Evolutionary conservation across 37 sponge, comb jelly and placozoan species (phyloP), one percentile per base, ranked within the genome.

Genomic region (Oopsacas minuta): DNA sequence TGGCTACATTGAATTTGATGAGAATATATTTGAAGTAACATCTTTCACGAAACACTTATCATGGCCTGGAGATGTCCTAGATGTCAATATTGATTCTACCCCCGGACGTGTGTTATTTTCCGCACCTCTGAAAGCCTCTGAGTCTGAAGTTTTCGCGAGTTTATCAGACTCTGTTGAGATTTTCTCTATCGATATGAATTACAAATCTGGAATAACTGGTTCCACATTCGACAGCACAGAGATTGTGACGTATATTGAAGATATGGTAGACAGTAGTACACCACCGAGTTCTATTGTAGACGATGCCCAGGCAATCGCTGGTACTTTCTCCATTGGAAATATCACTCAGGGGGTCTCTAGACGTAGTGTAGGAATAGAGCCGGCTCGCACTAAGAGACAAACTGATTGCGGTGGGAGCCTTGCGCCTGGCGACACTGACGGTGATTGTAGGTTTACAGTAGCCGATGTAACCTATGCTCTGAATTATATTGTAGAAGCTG

Each of bases 381-480:
- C 15, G 8, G 15, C 15, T 42, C 49, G 49, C 49, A 15, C 8
- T 15, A 42, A 42, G 15, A 42, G 49, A 42, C 49, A 42, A 42
- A 12, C 35, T 86, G 88, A 32, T 51, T 87, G 25, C 37, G 46
- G 30, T 12, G 37, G 39, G 17, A 36, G 86, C 7, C 3, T 0
- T 7, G 35, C 83, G 28, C 83, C 23, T 37, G 94, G 91, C 1
- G 94, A 93, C 53, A 36, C 87, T 8, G 85, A 93, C 83, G 91
- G 91, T 1, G 83, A 89, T 81, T 91, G 94, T 84, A 35, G 39
- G 0, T 91, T 93, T 89, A 91, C 90, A 52, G n/a, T 87, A 0
- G 37, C 82, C 35, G 94, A 93, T 81, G 88, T 91, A 10, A 81
- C 84, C 30, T 91, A 53, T 32, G 23, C 85, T 0, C 39, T 89